Evolutionary conservation across 2,113 vertebrate genomes (phyloP).

Genomic region (Morphnarchus princeps): DNA sequence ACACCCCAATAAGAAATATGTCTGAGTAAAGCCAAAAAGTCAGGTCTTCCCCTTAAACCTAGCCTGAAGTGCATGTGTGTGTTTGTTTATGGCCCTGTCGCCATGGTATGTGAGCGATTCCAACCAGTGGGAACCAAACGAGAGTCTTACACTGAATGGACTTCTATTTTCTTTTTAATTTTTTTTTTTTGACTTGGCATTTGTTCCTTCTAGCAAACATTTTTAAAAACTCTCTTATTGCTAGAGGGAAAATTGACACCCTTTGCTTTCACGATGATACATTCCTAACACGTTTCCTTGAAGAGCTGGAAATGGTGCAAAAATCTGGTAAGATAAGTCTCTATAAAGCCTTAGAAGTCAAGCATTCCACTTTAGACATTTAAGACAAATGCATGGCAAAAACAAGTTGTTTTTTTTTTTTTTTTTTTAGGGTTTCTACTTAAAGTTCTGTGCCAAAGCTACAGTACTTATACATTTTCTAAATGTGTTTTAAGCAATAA

Average conservation of each 20-base stretch:
- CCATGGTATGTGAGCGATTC: not conserved
- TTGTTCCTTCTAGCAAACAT: constrained; percentile 66
- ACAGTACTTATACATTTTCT: constrained; percentile 82
- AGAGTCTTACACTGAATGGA: constrained; percentile 49
- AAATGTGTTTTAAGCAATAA: constrained; percentile 88
- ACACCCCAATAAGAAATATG: constrained; percentile 33
- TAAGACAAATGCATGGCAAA: constrained; percentile 62
- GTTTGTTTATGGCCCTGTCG: not conserved
- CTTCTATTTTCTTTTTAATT: constrained; percentile 18
- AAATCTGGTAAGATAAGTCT: constrained; percentile 68
- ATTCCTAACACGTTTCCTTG: constrained; percentile 64
- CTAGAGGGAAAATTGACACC: constrained; percentile 67
- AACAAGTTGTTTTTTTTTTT: constrained; percentile 13
- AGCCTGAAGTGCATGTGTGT: not conserved
- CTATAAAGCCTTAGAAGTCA: constrained; percentile 65
- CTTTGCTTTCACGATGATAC: constrained; percentile 68
- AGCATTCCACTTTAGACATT: constrained; percentile 62
- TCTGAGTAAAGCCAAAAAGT: not conserved
- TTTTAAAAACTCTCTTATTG: constrained; percentile 57
- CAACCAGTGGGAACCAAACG: constrained; percentile 22
- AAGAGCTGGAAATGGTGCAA: constrained; percentile 56
- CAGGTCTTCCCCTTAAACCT: not conserved
- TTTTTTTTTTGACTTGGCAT: constrained; percentile 51
- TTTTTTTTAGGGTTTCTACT: constrained; percentile 72
- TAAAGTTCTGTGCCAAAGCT: constrained; percentile 78